These are phyloP conservation scores for Amphilophus citrinellus DNA, from an alignment of 2,113 vertebrate genomes.

Conservation along the genomic window DNA sequence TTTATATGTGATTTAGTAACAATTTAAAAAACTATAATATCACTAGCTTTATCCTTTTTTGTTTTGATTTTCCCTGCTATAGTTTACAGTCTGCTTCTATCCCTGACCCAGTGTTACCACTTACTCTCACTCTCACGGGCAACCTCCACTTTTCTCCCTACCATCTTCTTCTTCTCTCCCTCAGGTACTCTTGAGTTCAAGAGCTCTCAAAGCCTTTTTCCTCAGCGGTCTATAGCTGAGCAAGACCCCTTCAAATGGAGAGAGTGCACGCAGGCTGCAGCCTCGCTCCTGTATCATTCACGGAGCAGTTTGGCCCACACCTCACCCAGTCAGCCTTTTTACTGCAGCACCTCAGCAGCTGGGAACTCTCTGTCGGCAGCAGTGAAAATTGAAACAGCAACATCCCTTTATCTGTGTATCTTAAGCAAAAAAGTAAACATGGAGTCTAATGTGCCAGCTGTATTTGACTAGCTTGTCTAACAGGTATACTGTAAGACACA, in stretches of 20 bases:
- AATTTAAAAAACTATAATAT: background rate
- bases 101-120: background rate
- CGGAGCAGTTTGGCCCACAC: constrained; percentile 38
- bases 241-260: constrained; percentile 50
- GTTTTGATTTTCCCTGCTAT: background rate
- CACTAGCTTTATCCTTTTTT: background rate
- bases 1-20: background rate
- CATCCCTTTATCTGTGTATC: background rate
- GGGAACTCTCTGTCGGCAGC: background rate
- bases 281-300: constrained; percentile 40
- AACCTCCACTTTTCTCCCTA: constrained; percentile 1
- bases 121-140: constrained; percentile 1
- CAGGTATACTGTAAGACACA: background rate
- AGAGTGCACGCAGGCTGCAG: constrained; percentile 21
- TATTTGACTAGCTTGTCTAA: background rate
- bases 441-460: background rate
- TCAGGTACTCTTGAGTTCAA: constrained; percentile 65
- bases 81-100: background rate
- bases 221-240: constrained; percentile 55
- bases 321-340: constrained; percentile 45
- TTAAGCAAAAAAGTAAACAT: background rate
- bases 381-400: background rate
- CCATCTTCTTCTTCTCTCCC: constrained; percentile 35
- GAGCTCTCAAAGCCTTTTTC: constrained; percentile 53
- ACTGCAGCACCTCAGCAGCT: constrained; percentile 22